Evolutionary conservation across 2,888 invertebrate species (phyloP).

Genomic region (Drosophila algonquin): DNA sequence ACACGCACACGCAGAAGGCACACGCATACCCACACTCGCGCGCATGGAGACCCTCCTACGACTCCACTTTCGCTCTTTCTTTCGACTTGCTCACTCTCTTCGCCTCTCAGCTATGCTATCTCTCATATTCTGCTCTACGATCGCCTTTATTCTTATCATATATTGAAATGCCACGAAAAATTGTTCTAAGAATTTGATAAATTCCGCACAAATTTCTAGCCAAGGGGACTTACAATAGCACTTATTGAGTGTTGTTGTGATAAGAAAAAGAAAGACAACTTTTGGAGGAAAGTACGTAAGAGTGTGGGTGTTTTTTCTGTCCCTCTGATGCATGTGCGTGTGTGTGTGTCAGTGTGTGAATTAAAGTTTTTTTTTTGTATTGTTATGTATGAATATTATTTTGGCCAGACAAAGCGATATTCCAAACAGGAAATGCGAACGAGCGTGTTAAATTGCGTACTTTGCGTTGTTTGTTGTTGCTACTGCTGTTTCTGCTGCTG

Average conservation of each 20-base stretch:
- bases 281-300: neutral
- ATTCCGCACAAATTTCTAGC: slow-evolving; percentile 19
- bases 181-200: slow-evolving; percentile 69
- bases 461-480: slow-evolving; percentile 19
- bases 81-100: neutral
- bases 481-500: slow-evolving; percentile 7
- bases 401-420: slow-evolving; percentile 73
- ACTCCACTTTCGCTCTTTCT: slow-evolving; percentile 29
- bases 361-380: slow-evolving; percentile 55
- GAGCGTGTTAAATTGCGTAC: slow-evolving; percentile 71
- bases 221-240: slow-evolving; percentile 37
- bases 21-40: neutral
- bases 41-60: slow-evolving; percentile 8
- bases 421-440: slow-evolving; percentile 75
- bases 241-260: slow-evolving; percentile 13
- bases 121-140: slow-evolving; percentile 1
- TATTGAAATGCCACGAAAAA: slow-evolving; percentile 47
- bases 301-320: slow-evolving; percentile 44
- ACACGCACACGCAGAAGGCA: slow-evolving; percentile 3
- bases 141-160: slow-evolving; percentile 58
- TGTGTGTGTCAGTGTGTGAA: slow-evolving; percentile 55
- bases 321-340: slow-evolving; percentile 4
- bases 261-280: slow-evolving; percentile 29
- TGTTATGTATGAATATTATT: slow-evolving; percentile 60
- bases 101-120: neutral